These are phyloP conservation scores for Oryzias melastigma DNA, from an alignment of 2,113 vertebrate species.

Conservation along the genomic window DNA sequence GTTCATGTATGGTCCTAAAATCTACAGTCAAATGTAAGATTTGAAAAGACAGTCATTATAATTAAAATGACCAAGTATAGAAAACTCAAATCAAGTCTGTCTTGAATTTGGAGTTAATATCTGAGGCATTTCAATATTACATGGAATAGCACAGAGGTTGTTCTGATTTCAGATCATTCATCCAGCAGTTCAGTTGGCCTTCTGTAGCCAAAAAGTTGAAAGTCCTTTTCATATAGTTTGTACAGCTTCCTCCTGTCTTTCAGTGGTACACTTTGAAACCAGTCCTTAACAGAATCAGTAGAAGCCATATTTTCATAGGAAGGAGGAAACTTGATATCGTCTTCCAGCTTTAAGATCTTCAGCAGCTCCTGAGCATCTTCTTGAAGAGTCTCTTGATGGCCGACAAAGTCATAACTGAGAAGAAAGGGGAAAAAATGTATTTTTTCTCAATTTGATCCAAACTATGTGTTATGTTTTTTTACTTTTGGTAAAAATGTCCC, in stretches of 20 bases:
- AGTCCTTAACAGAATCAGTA: not conserved
- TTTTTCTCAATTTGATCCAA: not conserved
- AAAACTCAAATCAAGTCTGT: too few species aligned
- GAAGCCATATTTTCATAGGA: constrained; percentile 15
- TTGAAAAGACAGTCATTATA: too few species aligned
- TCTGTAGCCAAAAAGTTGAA: constrained; percentile 44
- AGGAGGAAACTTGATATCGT: constrained; percentile 24
- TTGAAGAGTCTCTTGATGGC: constrained; percentile 46
- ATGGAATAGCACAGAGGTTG: too few species aligned
- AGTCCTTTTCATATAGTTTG: constrained; percentile 35
- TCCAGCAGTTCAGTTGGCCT: constrained; percentile 8
- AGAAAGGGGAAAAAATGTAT: not conserved
- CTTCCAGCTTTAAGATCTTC: constrained; percentile 6
- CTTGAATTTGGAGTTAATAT: too few species aligned
- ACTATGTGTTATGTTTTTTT: not conserved
- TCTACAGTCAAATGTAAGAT: too few species aligned
- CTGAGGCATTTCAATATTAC: too few species aligned
- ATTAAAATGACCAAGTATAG: too few species aligned
- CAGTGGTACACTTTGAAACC: constrained; percentile 30
- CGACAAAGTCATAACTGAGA: constrained; percentile 55
- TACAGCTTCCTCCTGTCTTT: constrained; percentile 44
- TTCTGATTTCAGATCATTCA: constrained; percentile 3
- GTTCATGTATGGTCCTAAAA: too few species aligned
- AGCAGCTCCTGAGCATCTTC: constrained; percentile 32
- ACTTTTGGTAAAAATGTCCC: not conserved